Percentiles rank a stretch among this genome's conserved stretches.
phyloP scores from a whole-genome alignment of 2,888 invertebrate species.

The Papilio protenor region DNA sequence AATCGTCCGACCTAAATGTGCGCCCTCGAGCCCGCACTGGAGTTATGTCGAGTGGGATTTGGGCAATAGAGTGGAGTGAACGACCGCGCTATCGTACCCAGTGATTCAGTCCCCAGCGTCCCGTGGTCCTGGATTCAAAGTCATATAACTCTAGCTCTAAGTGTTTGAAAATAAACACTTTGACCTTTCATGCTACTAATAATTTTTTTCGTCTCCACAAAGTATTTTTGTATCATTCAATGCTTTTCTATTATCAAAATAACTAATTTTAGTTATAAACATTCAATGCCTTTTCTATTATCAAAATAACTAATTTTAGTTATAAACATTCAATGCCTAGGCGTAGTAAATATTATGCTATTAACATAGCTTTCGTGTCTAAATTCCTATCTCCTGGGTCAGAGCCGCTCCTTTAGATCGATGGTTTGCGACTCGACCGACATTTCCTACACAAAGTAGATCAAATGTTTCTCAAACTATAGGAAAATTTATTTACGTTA shows the following conservation, averaged over 20 bases:
- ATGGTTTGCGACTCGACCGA: neutral
- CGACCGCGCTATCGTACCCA: slow-evolving; percentile 23
- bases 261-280: neutral
- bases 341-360: neutral
- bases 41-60: slow-evolving; percentile 29
- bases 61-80: slow-evolving; percentile 37
- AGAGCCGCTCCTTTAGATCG: neutral
- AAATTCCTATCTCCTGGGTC: neutral
- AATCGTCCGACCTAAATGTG: slow-evolving; percentile 23
- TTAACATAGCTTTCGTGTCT: slow-evolving; percentile 5
- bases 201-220: too few relatives aligned
- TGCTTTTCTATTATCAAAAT: too few relatives aligned
- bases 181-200: neutral
- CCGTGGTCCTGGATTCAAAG: neutral
- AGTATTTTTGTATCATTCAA: too few relatives aligned
- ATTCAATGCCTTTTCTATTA: too few relatives aligned
- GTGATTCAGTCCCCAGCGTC: neutral
- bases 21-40: slow-evolving; percentile 13
- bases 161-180: neutral
- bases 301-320: neutral
- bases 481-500: neutral
- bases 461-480: slow-evolving; percentile 9
- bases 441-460: slow-evolving; percentile 4
- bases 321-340: neutral
- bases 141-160: neutral